These are phyloP conservation scores for Gavialis gangeticus DNA, from an alignment of 2,113 vertebrate genomes.

Conservation along the genomic window DNA sequence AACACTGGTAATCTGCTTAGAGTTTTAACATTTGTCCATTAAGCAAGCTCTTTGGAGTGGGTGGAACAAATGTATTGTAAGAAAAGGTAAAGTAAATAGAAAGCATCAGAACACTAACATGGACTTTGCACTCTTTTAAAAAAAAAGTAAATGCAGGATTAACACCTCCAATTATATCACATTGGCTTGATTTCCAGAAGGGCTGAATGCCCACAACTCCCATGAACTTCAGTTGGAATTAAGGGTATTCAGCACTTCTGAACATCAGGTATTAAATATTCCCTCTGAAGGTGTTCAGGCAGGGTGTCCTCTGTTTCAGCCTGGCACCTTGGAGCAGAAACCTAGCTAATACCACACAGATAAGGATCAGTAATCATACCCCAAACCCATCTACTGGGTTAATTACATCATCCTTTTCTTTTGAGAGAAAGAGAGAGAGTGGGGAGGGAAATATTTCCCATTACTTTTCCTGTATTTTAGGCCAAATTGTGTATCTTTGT, in stretches of 20 bases:
- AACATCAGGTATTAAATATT: neutral
- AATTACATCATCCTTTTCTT: neutral
- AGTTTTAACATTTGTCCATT: neutral
- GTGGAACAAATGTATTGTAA: neutral
- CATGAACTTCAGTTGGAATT: neutral
- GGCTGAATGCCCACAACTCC: neutral
- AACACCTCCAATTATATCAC: neutral
- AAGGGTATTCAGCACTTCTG: neutral
- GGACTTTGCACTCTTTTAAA: too few species aligned
- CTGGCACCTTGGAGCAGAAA: neutral
- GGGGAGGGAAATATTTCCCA: neutral
- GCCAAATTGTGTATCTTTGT: neutral
- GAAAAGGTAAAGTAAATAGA: neutral
- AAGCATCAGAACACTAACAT: neutral
- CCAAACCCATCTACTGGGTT: neutral
- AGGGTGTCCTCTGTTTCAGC: neutral
- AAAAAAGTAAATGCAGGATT: neutral
- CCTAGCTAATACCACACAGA: neutral
- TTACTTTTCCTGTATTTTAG: slow-evolving; percentile 12
- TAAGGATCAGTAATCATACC: neutral
- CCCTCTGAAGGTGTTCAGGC: too few species aligned
- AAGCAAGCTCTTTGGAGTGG: neutral
- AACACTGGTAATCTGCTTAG: neutral
- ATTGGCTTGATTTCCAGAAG: neutral
- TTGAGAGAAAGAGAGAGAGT: neutral